Evolutionary conservation across 1,140 invertebrate species (phyloP).

Genomic region (Brachionus plicatilis): DNA sequence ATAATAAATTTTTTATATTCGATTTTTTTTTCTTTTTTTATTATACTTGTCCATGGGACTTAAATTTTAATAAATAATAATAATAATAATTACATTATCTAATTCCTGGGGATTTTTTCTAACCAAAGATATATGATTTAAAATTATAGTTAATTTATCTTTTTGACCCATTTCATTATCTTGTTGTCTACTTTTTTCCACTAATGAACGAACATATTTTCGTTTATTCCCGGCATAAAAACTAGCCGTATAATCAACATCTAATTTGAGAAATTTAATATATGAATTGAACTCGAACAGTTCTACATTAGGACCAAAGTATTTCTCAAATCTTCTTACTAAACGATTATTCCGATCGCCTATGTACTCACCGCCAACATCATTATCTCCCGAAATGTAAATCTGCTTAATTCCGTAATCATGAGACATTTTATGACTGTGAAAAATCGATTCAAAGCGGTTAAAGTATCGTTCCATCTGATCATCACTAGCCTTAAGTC

Average conservation of each 20-base stretch:
- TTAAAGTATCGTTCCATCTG: slow-evolving; percentile 59
- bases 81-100: too few species aligned
- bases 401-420: slow-evolving; percentile 63
- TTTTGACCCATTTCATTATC: not conserved
- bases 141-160: not conserved
- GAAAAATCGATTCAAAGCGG: slow-evolving; percentile 45
- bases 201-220: not conserved
- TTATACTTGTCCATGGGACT: too few species aligned
- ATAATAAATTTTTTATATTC: too few species aligned
- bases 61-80: too few species aligned
- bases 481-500: slow-evolving; percentile 66
- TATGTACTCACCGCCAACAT: slow-evolving; percentile 79
- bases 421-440: slow-evolving; percentile 46
- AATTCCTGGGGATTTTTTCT: not conserved
- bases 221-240: not conserved
- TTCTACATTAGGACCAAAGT: slow-evolving; percentile 57
- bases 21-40: too few species aligned
- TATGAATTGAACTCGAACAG: not conserved
- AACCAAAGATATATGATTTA: slow-evolving; percentile 6
- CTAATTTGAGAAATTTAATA: slow-evolving; percentile 35
- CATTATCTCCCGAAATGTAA: slow-evolving; percentile 85
- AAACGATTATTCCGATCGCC: slow-evolving; percentile 69
- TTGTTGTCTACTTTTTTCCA: not conserved
- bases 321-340: slow-evolving; percentile 69
- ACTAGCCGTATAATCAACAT: slow-evolving; percentile 15